Percentiles rank a stretch among this genome's conserved stretches.
Evolutionary conservation across 2,113 vertebrate genomes (phyloP).

Genomic region (Takifugu flavidus): DNA sequence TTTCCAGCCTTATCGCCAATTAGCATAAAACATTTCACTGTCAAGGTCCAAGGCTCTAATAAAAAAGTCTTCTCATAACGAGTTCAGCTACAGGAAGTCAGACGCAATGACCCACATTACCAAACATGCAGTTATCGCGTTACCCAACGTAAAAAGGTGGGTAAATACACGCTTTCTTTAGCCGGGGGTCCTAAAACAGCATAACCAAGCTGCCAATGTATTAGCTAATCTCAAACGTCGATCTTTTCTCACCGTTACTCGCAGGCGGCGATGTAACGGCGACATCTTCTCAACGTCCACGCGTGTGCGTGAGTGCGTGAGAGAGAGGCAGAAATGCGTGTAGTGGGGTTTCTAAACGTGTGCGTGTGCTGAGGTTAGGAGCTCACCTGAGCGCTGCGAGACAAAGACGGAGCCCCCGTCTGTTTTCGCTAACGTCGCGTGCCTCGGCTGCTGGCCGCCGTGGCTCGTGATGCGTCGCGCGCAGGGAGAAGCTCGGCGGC

Average conservation of each 20-base stretch:
- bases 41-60: too few relatives aligned
- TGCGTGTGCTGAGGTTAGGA: slow-evolving; percentile 2
- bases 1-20: too few relatives aligned
- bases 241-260: too few relatives aligned
- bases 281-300: neutral
- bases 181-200: too few relatives aligned
- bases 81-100: too few relatives aligned
- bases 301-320: neutral
- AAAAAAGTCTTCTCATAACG: too few relatives aligned
- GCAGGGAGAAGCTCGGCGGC: neutral
- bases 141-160: neutral
- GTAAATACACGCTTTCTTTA: neutral
- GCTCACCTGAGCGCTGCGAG: slow-evolving; percentile 60
- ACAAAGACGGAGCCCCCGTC: slow-evolving; percentile 45
- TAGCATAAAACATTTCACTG: too few relatives aligned
- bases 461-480: slow-evolving; percentile 23
- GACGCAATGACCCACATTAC: too few relatives aligned
- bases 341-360: too few relatives aligned
- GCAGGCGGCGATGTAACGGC: neutral
- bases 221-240: too few relatives aligned
- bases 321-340: too few relatives aligned
- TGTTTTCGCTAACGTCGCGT: slow-evolving; percentile 41
- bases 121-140: neutral
- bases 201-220: too few relatives aligned
- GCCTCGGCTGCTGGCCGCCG: slow-evolving; percentile 34